Evolutionary conservation across 2,113 vertebrate species (phyloP), one percentile per base, ranked within the genome.

Genomic region (Urocynchramus pylzowi): DNA sequence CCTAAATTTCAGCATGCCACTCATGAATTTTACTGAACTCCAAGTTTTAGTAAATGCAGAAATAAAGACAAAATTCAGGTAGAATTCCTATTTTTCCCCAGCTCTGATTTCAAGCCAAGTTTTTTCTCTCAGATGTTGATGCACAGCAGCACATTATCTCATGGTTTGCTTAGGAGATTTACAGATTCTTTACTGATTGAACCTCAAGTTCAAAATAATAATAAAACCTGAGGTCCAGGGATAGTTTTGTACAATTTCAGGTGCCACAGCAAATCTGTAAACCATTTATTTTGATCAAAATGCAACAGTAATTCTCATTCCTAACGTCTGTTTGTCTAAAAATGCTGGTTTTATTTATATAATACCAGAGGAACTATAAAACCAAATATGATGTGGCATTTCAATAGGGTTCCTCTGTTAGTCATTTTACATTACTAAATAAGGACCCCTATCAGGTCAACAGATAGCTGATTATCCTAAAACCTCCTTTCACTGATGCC

Each of bases 401-500:
- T 85, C 64, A 89, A 84, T 31, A 60, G 49, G 4, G 45, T 84
- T 89, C 50, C 61, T 84, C 52, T 50, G 69, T 91, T 85, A 87
- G 49, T 61, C 89, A 91, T 91, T 91, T 94, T 93, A 57, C 77
- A 45, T 91, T 79, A 69, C 69, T 87, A 91, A 94, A 52, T 79
- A 94, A 95, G 65, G 64, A 93, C 42, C 30, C 28, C 57, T 95
- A 73, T 82, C 45, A 93, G 61, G 65, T 91, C 87, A 96, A 93
- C 60, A 49, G 86, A 82, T 82, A 78, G 57, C 77, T 87, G 95
- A 93, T 94, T 95, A 96, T 91, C 65, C 71, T 89, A 87, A 49
- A 84, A 89, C 49, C 45, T 93, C 67, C 52, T 74, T 82, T 81
- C 47, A 82, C 8, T 81, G 61, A 93, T 2, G 14, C 63, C 65